Conservation (phyloP, 1,140 invertebrate species). For the Lucilia cuprina region DNA sequence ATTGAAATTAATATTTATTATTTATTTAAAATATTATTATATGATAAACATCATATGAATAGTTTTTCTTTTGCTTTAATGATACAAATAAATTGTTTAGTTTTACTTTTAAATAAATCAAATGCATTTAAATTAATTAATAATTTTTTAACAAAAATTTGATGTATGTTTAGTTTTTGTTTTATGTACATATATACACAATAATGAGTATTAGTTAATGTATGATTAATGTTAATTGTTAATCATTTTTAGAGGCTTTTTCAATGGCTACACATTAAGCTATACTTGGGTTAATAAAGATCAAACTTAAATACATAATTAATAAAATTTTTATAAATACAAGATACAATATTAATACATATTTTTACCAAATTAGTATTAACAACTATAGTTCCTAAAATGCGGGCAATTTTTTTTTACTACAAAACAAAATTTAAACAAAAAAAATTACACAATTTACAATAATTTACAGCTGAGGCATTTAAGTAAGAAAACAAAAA, state of each 20-base stretch:
- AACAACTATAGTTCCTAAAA: background rate
- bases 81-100: slow-evolving; percentile 1
- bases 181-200: background rate
- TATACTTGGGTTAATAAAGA: background rate
- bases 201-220: background rate
- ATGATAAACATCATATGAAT: background rate
- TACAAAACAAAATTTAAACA: background rate
- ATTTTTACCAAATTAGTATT: background rate
- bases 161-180: background rate
- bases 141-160: background rate
- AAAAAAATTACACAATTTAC: background rate
- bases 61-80: background rate
- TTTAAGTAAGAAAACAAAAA: background rate
- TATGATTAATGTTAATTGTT: background rate
- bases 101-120: background rate
- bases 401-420: background rate
- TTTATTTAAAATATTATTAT: background rate
- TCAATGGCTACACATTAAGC: background rate
- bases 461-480: background rate
- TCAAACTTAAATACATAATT: background rate
- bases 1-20: background rate
- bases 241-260: background rate
- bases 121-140: background rate
- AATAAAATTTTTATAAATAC: background rate
- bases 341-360: background rate